phyloP scores from a whole-genome alignment of 2,113 vertebrate species.

The Epinephelus moara region DNA sequence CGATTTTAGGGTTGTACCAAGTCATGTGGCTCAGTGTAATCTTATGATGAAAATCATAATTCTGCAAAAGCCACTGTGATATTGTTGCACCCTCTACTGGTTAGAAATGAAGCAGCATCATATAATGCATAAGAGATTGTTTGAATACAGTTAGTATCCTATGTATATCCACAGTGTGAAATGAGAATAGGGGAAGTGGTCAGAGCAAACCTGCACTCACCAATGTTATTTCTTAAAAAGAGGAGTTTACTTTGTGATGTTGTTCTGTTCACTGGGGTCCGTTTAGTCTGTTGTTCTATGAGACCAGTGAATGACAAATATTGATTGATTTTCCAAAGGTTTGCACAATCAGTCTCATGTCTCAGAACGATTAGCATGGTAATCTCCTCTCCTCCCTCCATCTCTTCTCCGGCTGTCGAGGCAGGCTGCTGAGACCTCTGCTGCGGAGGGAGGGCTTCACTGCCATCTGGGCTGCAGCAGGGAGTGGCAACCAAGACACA shows the following conservation, averaged over 20 bases:
- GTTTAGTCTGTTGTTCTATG: background rate
- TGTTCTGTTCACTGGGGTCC: background rate
- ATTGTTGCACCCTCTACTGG: conserved; percentile 69
- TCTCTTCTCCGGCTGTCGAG: conserved; percentile 60
- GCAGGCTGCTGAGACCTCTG: conserved; percentile 68
- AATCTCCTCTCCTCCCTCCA: conserved; percentile 57
- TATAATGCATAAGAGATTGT: background rate
- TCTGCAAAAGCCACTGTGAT: conserved; percentile 22
- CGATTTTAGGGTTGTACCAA: background rate
- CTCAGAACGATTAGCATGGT: conserved; percentile 46
- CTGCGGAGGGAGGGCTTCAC: conserved; percentile 45
- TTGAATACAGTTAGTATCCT: background rate
- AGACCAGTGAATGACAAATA: conserved; percentile 18
- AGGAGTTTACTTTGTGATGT: background rate
- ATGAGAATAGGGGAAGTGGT: rapidly evolving
- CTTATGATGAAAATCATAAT: background rate
- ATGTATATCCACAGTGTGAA: background rate
- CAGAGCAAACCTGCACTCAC: background rate
- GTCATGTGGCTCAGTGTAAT: background rate
- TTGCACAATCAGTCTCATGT: conserved; percentile 36
- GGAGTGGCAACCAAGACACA: conserved; percentile 50
- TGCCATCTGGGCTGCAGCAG: conserved; percentile 77
- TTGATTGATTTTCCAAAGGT: conserved; percentile 44
- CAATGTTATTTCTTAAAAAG: background rate
- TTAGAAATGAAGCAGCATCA: conserved; percentile 12